A percentile compares a stretch with the other conserved stretches of the same genome.
Conservation (phyloP, 2,797 vertebrate species). For the Chelon auratus region DNA sequence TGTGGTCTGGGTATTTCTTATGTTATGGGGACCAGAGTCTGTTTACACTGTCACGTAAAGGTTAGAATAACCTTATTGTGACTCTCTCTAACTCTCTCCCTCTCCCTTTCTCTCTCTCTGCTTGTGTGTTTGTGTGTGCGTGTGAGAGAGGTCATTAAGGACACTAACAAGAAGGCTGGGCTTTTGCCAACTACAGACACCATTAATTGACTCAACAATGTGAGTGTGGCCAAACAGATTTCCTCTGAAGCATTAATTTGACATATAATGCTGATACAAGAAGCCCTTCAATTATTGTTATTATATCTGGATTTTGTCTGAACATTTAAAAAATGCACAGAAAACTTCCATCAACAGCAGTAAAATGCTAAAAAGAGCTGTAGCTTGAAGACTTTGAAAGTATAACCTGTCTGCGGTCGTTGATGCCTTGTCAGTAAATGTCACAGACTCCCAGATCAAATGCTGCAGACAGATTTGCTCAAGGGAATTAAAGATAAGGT, state of each 20-base stretch:
- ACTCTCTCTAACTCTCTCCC: no score
- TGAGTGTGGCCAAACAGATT: not conserved
- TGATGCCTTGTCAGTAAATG: not conserved
- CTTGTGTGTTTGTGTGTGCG: not conserved
- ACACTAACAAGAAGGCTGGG: conserved; percentile 16
- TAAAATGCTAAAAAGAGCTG: no score
- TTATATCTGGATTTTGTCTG: not conserved
- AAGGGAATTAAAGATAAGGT: not conserved
- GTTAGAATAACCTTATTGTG: no score
- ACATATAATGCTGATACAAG: conserved; percentile 2
- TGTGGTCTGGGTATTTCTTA: no score
- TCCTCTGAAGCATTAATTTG: not conserved
- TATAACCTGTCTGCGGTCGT: no score
- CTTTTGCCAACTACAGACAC: conserved; percentile 34
- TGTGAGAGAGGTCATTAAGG: conserved; percentile 19
- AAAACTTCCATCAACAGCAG: no score
- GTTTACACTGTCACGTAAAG: no score
- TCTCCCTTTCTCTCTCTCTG: no score
- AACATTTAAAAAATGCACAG: no score
- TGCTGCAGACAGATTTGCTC: not conserved
- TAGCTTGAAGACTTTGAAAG: no score
- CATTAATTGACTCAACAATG: conserved; percentile 50
- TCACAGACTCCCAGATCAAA: not conserved
- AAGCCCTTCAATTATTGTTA: not conserved
- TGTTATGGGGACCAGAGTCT: no score